These are phyloP conservation scores for Pycnonotus jocosus DNA, from an alignment of 2,113 vertebrate species.

Conservation along the genomic window DNA sequence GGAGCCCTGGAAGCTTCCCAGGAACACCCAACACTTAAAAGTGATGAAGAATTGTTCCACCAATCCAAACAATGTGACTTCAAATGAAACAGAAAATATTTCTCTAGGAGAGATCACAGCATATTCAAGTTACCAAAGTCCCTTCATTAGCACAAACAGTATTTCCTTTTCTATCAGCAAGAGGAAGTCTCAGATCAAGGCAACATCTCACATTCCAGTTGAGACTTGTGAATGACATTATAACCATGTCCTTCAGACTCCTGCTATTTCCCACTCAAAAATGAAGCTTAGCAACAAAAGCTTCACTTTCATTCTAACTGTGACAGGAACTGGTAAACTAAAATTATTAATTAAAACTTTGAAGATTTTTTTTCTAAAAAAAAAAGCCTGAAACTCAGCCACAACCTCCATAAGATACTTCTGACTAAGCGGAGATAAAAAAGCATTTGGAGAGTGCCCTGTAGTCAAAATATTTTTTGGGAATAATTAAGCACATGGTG, in stretches of 20 bases:
- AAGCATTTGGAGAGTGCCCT: background rate
- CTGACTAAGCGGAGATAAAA: background rate
- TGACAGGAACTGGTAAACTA: background rate
- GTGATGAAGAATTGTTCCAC: background rate
- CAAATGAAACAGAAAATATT: constrained; percentile 10
- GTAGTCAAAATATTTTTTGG: background rate
- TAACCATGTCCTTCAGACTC: background rate
- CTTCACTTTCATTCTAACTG: background rate
- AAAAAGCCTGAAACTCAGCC: background rate
- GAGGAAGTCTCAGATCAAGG: background rate
- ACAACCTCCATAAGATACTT: background rate
- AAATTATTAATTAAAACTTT: background rate
- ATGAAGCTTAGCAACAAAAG: background rate
- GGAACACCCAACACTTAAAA: background rate
- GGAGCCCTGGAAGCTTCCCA: background rate
- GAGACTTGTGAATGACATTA: background rate
- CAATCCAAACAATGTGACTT: background rate
- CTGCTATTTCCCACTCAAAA: background rate
- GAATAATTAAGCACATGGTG: background rate
- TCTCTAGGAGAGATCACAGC: background rate
- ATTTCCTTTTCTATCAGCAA: constrained; percentile 12
- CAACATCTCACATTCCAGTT: background rate
- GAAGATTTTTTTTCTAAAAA: background rate
- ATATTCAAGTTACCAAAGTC: background rate
- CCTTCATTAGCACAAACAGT: background rate